phyloP scores from a whole-genome alignment of 2,888 invertebrate genomes.

The Yponomeuta malinellus region DNA sequence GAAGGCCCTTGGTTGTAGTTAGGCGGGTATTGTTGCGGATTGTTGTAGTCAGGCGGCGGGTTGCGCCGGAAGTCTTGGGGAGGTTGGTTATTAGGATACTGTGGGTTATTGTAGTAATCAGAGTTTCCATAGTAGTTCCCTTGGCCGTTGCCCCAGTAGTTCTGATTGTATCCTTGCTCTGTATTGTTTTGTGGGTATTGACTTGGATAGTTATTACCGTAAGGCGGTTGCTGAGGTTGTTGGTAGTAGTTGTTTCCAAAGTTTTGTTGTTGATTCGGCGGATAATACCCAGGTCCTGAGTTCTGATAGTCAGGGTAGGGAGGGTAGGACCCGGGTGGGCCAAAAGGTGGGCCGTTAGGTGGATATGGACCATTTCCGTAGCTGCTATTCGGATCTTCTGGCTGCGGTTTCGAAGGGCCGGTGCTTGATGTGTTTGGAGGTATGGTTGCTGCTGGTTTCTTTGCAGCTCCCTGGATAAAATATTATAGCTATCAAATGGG shows the following conservation, averaged over 20 bases:
- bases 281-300: conserved; percentile 53
- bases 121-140: conserved; percentile 49
- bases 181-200: conserved; percentile 36
- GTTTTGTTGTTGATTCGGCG: conserved; percentile 67
- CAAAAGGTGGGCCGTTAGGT: conserved; percentile 54
- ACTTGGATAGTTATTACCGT: conserved; percentile 58
- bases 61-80: conserved; percentile 49
- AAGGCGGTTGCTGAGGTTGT: conserved; percentile 43
- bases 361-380: conserved; percentile 46
- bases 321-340: conserved; percentile 53
- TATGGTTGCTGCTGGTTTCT: conserved; percentile 71
- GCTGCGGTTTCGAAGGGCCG: conserved; percentile 30
- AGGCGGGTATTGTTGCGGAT: conserved; percentile 27
- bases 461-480: conserved; percentile 47
- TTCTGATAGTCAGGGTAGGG: conserved; percentile 62
- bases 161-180: conserved; percentile 32
- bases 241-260: conserved; percentile 61
- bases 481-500: neutral
- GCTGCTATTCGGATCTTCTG: conserved; percentile 34
- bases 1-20: conserved; percentile 23
- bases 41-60: conserved; percentile 49
- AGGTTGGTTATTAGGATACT: conserved; percentile 52
- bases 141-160: conserved; percentile 58
- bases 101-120: conserved; percentile 60
- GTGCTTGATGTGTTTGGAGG: conserved; percentile 56